Evolutionary conservation across 2,797 vertebrate species (phyloP).

Genomic region (Trichosurus vulpecula): DNA sequence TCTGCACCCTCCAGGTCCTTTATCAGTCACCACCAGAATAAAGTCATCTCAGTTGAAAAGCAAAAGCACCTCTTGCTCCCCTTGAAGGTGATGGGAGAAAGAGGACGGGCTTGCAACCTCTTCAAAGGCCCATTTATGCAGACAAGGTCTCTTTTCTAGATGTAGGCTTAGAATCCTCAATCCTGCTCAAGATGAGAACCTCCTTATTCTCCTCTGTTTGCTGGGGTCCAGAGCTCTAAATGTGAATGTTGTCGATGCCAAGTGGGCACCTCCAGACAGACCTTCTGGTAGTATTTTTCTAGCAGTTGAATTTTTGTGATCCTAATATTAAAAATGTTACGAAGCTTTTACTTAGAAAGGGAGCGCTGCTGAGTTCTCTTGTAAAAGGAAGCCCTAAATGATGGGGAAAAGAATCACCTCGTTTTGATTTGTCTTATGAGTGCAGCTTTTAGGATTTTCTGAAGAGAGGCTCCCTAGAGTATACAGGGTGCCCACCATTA

Average conservation of each 20-base stretch:
- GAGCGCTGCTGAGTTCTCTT: background rate
- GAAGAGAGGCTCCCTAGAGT: too few species aligned
- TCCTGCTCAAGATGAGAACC: too few species aligned
- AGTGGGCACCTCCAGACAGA: background rate
- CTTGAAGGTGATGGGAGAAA: background rate
- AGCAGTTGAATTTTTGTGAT: background rate
- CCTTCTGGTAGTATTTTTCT: background rate
- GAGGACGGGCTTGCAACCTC: accelerated
- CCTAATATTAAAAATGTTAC: background rate
- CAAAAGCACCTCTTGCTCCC: background rate
- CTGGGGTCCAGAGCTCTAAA: background rate
- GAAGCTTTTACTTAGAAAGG: background rate
- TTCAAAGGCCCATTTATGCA: too few species aligned
- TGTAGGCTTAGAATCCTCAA: background rate
- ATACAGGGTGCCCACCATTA: too few species aligned
- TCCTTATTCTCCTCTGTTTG: background rate
- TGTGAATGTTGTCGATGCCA: background rate
- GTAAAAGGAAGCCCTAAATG: background rate
- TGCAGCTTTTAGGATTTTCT: background rate
- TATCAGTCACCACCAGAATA: too few species aligned
- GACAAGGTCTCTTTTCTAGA: background rate
- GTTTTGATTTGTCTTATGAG: background rate
- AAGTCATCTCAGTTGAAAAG: background rate
- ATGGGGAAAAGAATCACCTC: background rate
- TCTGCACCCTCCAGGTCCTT: too few species aligned